Evolutionary conservation across 2,888 invertebrate species (phyloP).

Genomic region (Blastobasis lacticolella): DNA sequence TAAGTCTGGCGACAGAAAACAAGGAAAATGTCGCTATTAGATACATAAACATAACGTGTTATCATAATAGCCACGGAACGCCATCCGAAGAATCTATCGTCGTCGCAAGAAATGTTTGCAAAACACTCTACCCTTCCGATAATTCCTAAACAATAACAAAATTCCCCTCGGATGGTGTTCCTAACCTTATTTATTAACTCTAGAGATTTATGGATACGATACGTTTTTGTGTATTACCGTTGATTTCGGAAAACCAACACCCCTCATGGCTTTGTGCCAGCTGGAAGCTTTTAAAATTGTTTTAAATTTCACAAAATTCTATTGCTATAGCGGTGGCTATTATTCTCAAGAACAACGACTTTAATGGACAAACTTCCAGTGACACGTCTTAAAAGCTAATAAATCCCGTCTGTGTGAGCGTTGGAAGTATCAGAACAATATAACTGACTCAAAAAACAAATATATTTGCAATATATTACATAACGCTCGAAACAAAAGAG

Average conservation of each 20-base stretch:
- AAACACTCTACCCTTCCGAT: conserved; percentile 61
- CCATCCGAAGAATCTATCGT: conserved; percentile 66
- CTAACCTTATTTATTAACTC: conserved; percentile 49
- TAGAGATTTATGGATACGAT: conserved; percentile 66
- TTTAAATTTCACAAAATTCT: conserved; percentile 30
- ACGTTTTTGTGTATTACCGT: conserved; percentile 64
- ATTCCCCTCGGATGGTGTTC: conserved; percentile 49
- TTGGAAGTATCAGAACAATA: conserved; percentile 14
- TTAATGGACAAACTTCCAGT: conserved; percentile 54
- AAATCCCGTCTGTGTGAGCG: conserved; percentile 46
- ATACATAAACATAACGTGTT: conserved; percentile 69
- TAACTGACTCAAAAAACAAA: background rate
- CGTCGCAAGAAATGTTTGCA: conserved; percentile 62
- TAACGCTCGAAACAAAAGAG: conserved; percentile 24
- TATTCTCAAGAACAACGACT: conserved; percentile 8
- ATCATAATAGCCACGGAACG: conserved; percentile 63
- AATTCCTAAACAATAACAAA: conserved; percentile 59
- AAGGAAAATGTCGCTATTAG: conserved; percentile 58
- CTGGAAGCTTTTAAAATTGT: conserved; percentile 57
- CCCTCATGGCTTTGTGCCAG: conserved; percentile 69
- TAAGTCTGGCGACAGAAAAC: conserved; percentile 45
- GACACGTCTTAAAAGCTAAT: conserved; percentile 57
- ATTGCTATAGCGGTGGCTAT: conserved; percentile 7
- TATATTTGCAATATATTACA: conserved; percentile 1
- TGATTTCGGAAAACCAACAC: conserved; percentile 68